Base-by-base conservation (phyloP, 2,888 invertebrate genomes). In the Antitype chi region DNA sequence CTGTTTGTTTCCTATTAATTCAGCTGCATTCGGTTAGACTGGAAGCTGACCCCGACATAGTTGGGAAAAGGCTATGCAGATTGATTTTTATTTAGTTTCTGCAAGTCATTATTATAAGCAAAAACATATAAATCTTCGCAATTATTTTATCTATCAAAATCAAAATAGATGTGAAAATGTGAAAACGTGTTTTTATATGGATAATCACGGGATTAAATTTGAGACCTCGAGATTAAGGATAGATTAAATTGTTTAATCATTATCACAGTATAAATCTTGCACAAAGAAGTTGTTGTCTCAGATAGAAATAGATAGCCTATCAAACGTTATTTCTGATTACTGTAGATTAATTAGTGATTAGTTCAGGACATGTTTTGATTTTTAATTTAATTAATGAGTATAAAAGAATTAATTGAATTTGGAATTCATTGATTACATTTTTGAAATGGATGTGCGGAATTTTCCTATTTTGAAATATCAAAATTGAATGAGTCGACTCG, bases 311-410 rank as follows among this genome's bases (percentile, higher is more conserved):
- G 87, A 88, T 86, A 86, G 15, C 32, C 23, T 87, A 88, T 87
- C 88, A 60, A 25, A 81, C 32, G 68, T 75, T 78, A 75, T 74
- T 73, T 72, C 60, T 75, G 76, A 88, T 86, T 88, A 87, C 63
- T 81, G 67, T 80, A 87, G 88, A 88, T 86, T 88, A 85, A 77
- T 82, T 82, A 77, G 52, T 68, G 86, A 86, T 86, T 87, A 81
- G 57, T 62, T 60, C 74, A 73, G 68, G 67, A 87, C 80, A 75
- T 76, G 82, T 86, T 86, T 78, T 88, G 86, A 88, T 84, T 86
- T 85, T 75, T 47, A 76, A 72, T 77, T 87, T 66, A 78, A 74
- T 72, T 80, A 78, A 74, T 72, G 76, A 78, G 43, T 81, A 57
- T 13, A 28, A 76, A 55, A 72, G 25, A 59, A 59, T 60, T 69